A percentile compares a stretch with the other conserved stretches of the same genome.
phyloP scores from a whole-genome alignment of 2,888 invertebrate genomes.

The Agrotis segetum region DNA sequence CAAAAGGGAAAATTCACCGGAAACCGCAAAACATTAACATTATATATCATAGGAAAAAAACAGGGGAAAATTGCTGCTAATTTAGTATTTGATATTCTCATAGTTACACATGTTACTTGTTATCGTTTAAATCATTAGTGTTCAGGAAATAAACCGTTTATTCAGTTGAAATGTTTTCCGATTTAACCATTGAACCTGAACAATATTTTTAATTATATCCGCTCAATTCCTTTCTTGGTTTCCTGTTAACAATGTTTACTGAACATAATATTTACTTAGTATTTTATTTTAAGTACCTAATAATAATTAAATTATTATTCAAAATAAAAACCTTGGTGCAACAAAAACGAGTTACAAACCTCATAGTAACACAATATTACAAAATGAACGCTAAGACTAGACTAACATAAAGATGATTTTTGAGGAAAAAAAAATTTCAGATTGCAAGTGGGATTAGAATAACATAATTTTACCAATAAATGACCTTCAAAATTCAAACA shows the following conservation, averaged over 20 bases:
- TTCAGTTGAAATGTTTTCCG: conserved; percentile 10
- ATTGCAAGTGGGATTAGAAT: no score
- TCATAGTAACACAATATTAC: conserved; percentile 15
- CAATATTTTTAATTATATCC: conserved; percentile 1
- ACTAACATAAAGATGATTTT: no score
- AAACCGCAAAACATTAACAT: conserved; percentile 17
- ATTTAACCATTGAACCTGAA: conserved; percentile 34
- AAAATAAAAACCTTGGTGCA: not conserved
- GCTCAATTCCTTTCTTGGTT: not conserved
- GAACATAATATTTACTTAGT: not conserved
- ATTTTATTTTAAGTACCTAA: no score
- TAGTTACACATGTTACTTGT: conserved; percentile 5
- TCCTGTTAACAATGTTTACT: not conserved
- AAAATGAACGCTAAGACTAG: conserved; percentile 21
- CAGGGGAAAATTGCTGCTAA: conserved; percentile 10
- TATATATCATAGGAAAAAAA: conserved; percentile 34
- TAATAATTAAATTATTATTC: not conserved
- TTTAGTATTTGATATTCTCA: not conserved
- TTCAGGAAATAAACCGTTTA: conserved; percentile 24
- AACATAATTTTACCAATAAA: conserved; percentile 14
- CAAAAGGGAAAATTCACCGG: not conserved
- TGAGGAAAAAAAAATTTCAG: no score
- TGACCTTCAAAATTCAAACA: conserved; percentile 17
- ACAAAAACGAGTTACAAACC: conserved; percentile 14
- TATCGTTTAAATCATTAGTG: conserved; percentile 24